Percentiles rank a stretch among this genome's conserved stretches.
phyloP scores from a whole-genome alignment of 2,888 invertebrate genomes.

The Agrypnus murinus region DNA sequence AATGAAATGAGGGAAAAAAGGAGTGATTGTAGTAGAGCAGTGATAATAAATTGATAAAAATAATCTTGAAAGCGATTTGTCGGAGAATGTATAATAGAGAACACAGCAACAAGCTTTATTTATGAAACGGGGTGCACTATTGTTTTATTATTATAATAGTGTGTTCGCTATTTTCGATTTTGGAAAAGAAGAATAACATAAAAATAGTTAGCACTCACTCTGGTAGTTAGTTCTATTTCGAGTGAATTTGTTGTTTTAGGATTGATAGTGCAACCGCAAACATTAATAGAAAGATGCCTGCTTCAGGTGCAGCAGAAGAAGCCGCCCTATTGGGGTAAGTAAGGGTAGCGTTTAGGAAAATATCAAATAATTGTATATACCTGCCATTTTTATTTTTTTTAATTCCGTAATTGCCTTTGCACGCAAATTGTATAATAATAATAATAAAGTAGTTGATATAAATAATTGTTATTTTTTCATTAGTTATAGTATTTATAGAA shows the following conservation, averaged over 20 bases:
- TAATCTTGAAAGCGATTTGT: constrained; percentile 27
- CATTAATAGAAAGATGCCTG: constrained; percentile 78
- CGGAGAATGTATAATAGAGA: constrained; percentile 5
- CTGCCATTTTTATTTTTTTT: no score
- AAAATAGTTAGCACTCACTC: constrained; percentile 35
- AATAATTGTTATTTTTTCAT: no score
- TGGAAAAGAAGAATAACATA: no score
- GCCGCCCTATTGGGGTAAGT: constrained; percentile 92
- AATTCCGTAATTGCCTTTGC: no score
- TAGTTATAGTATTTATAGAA: no score
- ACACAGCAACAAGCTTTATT: constrained; percentile 23
- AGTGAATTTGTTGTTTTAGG: constrained; percentile 66
- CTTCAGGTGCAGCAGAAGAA: constrained; percentile 85
- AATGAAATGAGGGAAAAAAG: no score
- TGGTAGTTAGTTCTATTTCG: constrained; percentile 45
- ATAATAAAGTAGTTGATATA: no score
- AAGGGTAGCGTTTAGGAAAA: constrained; percentile 6
- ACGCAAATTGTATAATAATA: no score
- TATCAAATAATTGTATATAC: no score
- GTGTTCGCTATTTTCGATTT: no score
- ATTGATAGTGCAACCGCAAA: constrained; percentile 68
- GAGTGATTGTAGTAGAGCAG: background rate
- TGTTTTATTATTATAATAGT: no score
- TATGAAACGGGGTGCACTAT: background rate
- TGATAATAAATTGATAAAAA: background rate